Percentiles rank a stretch among this genome's conserved stretches.
phyloP scores from a whole-genome alignment of 2,888 invertebrate genomes.

The Dioctria rufipes region DNA sequence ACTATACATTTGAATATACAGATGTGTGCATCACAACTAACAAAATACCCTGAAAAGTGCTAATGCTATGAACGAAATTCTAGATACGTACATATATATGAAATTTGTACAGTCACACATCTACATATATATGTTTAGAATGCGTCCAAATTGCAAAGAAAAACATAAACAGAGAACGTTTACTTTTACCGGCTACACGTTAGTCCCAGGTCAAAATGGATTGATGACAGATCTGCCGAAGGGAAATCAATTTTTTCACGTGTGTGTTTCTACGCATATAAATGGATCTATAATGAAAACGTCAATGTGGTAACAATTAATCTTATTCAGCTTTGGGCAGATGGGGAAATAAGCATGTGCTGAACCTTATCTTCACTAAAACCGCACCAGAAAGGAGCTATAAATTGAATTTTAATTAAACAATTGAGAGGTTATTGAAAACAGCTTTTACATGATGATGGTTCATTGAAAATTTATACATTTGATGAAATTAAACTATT shows the following conservation, averaged over 20 bases:
- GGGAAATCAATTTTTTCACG: neutral
- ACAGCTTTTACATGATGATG: neutral
- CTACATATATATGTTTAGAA: no score
- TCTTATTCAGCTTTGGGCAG: slow-evolving; percentile 1
- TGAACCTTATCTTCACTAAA: neutral
- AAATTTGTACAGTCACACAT: no score
- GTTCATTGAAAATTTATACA: no score
- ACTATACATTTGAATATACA: no score
- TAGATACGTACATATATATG: no score
- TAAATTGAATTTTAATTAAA: neutral
- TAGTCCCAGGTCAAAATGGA: neutral
- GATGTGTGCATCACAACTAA: no score
- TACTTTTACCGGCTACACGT: no score
- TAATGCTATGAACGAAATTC: no score
- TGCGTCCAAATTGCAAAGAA: no score
- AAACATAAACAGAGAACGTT: no score
- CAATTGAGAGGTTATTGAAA: neutral
- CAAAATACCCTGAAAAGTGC: no score
- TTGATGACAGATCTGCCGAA: neutral
- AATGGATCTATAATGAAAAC: neutral
- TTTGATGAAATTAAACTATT: no score
- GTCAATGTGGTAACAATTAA: slow-evolving; percentile 5
- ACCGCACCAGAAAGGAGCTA: neutral
- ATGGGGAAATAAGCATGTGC: neutral
- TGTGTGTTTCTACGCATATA: neutral